Conservation (phyloP, 1,140 invertebrate genomes). For the Drosophila truncata region DNA sequence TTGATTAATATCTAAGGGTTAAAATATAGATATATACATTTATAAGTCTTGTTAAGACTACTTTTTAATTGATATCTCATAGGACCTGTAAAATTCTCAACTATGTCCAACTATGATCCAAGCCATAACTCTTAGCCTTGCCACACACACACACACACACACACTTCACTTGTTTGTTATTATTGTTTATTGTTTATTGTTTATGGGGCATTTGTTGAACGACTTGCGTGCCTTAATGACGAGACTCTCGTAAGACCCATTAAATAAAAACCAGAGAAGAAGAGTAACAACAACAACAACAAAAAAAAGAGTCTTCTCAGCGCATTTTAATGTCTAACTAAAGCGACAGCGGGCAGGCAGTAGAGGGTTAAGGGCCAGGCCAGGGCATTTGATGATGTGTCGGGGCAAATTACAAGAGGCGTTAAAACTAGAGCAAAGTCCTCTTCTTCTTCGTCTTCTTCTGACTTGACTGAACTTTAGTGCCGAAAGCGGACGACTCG, state of each 20-base stretch:
- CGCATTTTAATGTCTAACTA: constrained; percentile 59
- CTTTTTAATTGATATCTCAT: constrained; percentile 1
- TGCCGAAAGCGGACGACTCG: constrained; percentile 49
- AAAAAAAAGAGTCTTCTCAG: constrained; percentile 44
- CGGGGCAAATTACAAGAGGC: constrained; percentile 69
- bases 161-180: constrained; percentile 31
- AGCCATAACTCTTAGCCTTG: constrained; percentile 16
- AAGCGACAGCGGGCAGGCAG: neutral
- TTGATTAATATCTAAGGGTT: neutral
- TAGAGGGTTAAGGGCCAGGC: constrained; percentile 12
- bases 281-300: constrained; percentile 1
- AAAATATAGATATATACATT: too few species aligned
- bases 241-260: constrained; percentile 48
- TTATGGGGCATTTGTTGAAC: constrained; percentile 55
- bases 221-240: constrained; percentile 51
- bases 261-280: constrained; percentile 16
- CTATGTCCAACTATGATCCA: neutral
- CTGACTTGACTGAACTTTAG: constrained; percentile 57
- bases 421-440: constrained; percentile 78
- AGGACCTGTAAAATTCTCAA: neutral
- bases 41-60: neutral
- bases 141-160: constrained; percentile 30
- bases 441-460: constrained; percentile 8
- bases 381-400: constrained; percentile 67
- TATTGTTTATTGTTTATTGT: constrained; percentile 50